phyloP scores from a whole-genome alignment of 2,113 vertebrate species.

The Ictalurus punctatus region DNA sequence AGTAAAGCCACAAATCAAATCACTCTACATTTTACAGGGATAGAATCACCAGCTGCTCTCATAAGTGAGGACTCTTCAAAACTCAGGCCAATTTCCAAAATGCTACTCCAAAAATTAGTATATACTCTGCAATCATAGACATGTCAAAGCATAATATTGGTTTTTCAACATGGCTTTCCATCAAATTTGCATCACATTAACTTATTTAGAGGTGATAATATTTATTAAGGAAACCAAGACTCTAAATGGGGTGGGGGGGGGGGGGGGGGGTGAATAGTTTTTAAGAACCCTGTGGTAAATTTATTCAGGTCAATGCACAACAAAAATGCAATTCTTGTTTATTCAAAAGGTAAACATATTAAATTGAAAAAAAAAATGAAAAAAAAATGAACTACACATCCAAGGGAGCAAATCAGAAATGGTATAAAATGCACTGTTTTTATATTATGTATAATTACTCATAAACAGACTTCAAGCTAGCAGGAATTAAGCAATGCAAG shows the following conservation, averaged over 20 bases:
- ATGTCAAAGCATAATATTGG: slow-evolving; percentile 39
- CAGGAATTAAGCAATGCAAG: slow-evolving; percentile 13
- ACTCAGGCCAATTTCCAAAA: slow-evolving; percentile 43
- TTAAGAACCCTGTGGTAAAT: slow-evolving; percentile 25
- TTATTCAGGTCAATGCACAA: slow-evolving; percentile 20
- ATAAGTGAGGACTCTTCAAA: slow-evolving; percentile 39
- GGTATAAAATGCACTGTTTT: slow-evolving; percentile 7
- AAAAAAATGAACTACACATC: neutral
- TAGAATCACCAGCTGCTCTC: slow-evolving; percentile 60
- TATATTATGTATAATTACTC: neutral
- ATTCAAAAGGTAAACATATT: slow-evolving; percentile 47
- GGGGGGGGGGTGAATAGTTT: too few relatives aligned
- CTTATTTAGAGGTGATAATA: slow-evolving; percentile 26
- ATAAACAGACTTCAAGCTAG: slow-evolving; percentile 13
- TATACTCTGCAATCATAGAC: slow-evolving; percentile 42
- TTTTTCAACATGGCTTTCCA: slow-evolving; percentile 43
- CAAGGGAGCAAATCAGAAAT: slow-evolving; percentile 23
- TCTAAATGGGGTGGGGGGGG: neutral
- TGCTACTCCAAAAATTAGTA: slow-evolving; percentile 51
- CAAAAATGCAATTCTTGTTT: slow-evolving; percentile 35
- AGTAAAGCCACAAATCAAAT: slow-evolving; percentile 63
- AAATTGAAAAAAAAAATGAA: neutral
- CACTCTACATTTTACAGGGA: slow-evolving; percentile 49
- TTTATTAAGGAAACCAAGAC: slow-evolving; percentile 5
- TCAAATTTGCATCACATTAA: slow-evolving; percentile 43